A percentile compares a stretch with the other conserved stretches of the same genome.
Conservation (phyloP, 2,888 invertebrate species). For the Chrysomela aeneicollis region DNA sequence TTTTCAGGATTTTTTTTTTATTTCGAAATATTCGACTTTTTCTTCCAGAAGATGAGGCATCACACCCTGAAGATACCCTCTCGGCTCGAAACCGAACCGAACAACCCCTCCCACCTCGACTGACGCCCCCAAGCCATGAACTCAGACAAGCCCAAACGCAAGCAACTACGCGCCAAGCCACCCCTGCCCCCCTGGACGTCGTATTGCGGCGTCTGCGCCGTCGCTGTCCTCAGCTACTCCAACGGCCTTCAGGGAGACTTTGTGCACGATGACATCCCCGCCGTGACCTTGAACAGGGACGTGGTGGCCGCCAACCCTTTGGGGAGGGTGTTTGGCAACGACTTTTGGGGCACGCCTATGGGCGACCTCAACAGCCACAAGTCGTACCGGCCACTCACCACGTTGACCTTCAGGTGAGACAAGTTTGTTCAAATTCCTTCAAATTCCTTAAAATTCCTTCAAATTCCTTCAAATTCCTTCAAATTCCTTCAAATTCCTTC, state of each 20-base stretch:
- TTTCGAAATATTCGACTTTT: too few species aligned
- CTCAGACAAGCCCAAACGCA: background rate
- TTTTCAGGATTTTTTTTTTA: too few species aligned
- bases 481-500: too few species aligned
- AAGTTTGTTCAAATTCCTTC: too few species aligned
- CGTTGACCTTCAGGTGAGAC: slow-evolving; percentile 84
- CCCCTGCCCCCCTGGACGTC: slow-evolving; percentile 64
- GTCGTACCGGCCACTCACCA: slow-evolving; percentile 85
- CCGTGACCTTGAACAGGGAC: slow-evolving; percentile 82
- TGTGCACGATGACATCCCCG: slow-evolving; percentile 89
- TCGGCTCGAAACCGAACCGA: too few species aligned
- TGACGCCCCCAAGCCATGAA: background rate
- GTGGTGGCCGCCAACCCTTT: slow-evolving; percentile 74
- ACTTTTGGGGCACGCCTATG: slow-evolving; percentile 93
- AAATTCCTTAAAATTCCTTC: too few species aligned
- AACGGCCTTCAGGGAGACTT: slow-evolving; percentile 83
- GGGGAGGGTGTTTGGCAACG: slow-evolving; percentile 73
- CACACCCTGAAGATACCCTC: too few species aligned
- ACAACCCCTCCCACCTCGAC: too few species aligned
- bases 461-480: too few species aligned
- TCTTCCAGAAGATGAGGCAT: too few species aligned
- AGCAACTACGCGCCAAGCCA: background rate
- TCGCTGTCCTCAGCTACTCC: slow-evolving; percentile 74
- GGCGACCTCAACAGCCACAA: slow-evolving; percentile 83
- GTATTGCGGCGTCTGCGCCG: slow-evolving; percentile 66